Conservation (phyloP, 92 coral and sea anemone species). For the Nematostella vectensis region DNA sequence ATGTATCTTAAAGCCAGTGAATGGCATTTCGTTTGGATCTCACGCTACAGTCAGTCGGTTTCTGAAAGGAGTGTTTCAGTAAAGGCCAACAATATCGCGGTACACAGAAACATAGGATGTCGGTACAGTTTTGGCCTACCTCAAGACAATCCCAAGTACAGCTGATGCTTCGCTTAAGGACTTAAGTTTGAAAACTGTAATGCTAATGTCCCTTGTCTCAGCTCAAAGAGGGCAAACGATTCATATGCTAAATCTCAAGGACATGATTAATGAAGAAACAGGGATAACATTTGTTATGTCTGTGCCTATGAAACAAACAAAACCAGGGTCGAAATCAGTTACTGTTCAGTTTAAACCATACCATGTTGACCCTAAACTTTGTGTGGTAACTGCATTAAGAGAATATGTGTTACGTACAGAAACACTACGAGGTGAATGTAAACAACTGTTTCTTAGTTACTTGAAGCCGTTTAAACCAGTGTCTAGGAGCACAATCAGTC, state of each 20-base stretch:
- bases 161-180: conserved; percentile 12
- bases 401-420: conserved; percentile 8
- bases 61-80: conserved; percentile 17
- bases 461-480: conserved; percentile 23
- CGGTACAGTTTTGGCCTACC: conserved; percentile 26
- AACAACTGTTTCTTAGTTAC: conserved; percentile 19
- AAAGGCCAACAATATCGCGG: conserved; percentile 26
- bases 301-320: conserved; percentile 15
- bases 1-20: conserved; percentile 10
- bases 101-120: conserved; percentile 38
- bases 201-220: conserved; percentile 13
- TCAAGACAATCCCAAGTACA: conserved; percentile 11
- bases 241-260: conserved; percentile 15
- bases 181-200: conserved; percentile 12
- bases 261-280: conserved; percentile 17
- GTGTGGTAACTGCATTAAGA: conserved; percentile 20
- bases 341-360: conserved; percentile 15
- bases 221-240: conserved; percentile 28
- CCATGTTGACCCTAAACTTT: conserved; percentile 8
- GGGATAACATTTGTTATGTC: conserved; percentile 9
- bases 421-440: conserved; percentile 2
- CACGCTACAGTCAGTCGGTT: conserved; percentile 21
- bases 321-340: conserved; percentile 15
- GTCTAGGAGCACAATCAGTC: conserved; percentile 18
- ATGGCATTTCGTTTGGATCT: conserved; percentile 18